phyloP scores from a whole-genome alignment of 2,888 invertebrate genomes.

The Drosophila testacea region DNA sequence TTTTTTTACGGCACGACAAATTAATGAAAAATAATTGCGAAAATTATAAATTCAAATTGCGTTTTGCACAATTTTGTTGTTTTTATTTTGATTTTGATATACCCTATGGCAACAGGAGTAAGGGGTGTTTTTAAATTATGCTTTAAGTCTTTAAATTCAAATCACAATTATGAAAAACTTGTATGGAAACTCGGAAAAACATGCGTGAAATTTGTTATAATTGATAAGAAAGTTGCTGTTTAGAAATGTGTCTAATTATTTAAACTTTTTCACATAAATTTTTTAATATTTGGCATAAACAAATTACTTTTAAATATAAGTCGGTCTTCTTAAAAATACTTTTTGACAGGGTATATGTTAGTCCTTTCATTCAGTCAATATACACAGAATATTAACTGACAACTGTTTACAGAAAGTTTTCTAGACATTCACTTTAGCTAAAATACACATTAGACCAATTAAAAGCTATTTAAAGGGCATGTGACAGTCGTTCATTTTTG shows the following conservation, averaged over 20 bases:
- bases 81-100: conserved; percentile 3
- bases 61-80: conserved; percentile 48
- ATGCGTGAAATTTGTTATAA: neutral
- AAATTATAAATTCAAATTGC: conserved; percentile 78
- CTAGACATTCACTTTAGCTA: neutral
- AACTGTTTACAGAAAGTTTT: neutral
- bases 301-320: too few relatives aligned
- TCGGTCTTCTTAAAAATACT: neutral
- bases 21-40: conserved; percentile 77
- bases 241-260: too few relatives aligned
- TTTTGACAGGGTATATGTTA: neutral
- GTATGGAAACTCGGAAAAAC: neutral
- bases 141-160: neutral
- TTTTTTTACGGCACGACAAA: conserved; percentile 64
- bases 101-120: conserved; percentile 22
- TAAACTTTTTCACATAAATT: neutral
- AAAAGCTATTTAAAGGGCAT: conserved; percentile 23
- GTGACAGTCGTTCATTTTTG: neutral
- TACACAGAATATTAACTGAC: neutral
- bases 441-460: neutral
- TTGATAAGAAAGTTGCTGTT: neutral
- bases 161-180: neutral
- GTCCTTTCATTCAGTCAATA: neutral
- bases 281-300: neutral
- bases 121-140: neutral